phyloP scores from a whole-genome alignment of 2,797 vertebrate genomes.

The Microctenopoma lineatum region DNA sequence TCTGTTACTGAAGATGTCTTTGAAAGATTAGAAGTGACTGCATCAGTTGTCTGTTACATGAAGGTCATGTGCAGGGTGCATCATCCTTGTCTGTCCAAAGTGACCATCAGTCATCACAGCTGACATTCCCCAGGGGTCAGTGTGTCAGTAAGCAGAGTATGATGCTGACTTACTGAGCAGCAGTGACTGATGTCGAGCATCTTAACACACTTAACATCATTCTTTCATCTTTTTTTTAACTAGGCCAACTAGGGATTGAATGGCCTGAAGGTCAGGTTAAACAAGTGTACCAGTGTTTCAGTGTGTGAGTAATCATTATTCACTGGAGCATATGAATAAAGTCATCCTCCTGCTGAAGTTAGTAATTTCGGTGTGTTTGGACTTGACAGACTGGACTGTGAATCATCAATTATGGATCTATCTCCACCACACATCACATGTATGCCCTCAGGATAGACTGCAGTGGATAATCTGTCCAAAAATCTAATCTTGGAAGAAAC shows the following conservation, averaged over 20 bases:
- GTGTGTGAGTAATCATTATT: constrained; percentile 1
- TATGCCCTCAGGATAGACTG: background rate
- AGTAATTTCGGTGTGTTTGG: constrained; percentile 6
- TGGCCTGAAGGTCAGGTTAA: constrained; percentile 45
- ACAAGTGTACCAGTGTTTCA: constrained; percentile 37
- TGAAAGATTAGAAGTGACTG: constrained; percentile 19
- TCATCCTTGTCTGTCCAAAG: constrained; percentile 22
- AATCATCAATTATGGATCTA: constrained; percentile 24
- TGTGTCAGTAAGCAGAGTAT: constrained; percentile 25
- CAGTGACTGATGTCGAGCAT: constrained; percentile 14
- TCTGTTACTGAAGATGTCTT: constrained; percentile 1
- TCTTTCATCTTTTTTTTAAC: constrained; percentile 15
- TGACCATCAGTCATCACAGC: background rate
- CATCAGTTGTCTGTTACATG: constrained; percentile 8
- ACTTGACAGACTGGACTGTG: constrained; percentile 7
- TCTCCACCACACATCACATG: constrained; percentile 12
- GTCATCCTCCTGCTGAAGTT: background rate
- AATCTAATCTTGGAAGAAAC: background rate
- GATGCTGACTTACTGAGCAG: constrained; percentile 19
- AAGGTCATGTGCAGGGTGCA: constrained; percentile 19
- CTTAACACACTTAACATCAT: constrained; percentile 6
- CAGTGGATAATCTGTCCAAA: background rate
- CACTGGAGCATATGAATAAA: constrained; percentile 2
- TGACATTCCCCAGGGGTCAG: constrained; percentile 26
- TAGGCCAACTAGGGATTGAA: background rate